Conservation (phyloP, 2,113 vertebrate species). For the Halcyon malimbica region DNA sequence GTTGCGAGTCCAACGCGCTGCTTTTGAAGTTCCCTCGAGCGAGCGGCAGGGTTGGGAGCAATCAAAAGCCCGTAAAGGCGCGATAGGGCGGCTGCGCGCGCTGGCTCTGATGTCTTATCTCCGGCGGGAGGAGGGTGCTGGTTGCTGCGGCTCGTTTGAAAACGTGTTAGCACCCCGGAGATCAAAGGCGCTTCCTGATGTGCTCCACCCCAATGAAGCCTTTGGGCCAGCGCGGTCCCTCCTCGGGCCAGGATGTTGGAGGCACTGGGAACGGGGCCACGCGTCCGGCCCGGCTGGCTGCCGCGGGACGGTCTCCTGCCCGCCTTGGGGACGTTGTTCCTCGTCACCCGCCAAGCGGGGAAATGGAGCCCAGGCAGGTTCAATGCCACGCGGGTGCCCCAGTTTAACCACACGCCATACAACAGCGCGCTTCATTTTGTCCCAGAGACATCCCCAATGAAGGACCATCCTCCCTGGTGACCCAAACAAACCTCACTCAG, state of each 20-base stretch:
- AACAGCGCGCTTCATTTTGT: fast-evolving
- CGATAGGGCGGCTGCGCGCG: background rate
- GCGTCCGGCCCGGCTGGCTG: fast-evolving
- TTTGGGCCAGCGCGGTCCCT: background rate
- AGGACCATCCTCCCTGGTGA: background rate
- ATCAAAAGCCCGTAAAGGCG: background rate
- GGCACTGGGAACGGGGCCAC: fast-evolving
- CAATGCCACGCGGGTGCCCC: fast-evolving
- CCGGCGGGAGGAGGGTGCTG: background rate
- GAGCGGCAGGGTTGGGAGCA: background rate
- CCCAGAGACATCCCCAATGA: background rate
- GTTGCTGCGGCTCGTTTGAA: background rate
- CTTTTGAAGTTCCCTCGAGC: constrained; percentile 47
- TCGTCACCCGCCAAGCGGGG: background rate
- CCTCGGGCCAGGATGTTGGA: background rate
- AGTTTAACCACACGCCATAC: fast-evolving
- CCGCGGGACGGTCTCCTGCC: background rate
- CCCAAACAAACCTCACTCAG: background rate
- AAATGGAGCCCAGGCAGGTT: background rate
- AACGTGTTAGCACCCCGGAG: background rate
- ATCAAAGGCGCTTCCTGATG: constrained; percentile 62
- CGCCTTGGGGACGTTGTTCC: fast-evolving
- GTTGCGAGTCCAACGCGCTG: background rate
- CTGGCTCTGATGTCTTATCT: constrained; percentile 56
- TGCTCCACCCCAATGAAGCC: background rate